Base-by-base conservation (phyloP, 1,140 invertebrate species). In the Augochlora pura region DNA sequence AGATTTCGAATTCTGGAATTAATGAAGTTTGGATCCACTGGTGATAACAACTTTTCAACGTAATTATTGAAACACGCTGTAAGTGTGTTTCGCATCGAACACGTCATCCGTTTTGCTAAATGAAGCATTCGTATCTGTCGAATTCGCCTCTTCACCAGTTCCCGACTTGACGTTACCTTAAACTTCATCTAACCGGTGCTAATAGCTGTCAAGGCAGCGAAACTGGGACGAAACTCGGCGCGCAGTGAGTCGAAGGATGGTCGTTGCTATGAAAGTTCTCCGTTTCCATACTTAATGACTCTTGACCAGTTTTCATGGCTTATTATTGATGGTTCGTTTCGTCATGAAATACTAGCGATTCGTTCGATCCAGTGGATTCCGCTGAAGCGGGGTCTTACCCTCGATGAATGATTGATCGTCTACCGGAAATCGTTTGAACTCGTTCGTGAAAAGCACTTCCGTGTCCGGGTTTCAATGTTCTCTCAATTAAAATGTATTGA, bases 321-420 rank as follows among this genome's bases (percentile, higher is more conserved):
- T 42, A 74, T 80, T 80, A 80, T 66, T 16, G 77, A 74, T 52
- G 69, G 16, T 10, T 66, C 62, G 77, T 78, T 78, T 65, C 69
- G 69, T 18, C 12, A 9, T 6, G 42, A 39, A 21, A 27, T 62
- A 46, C 60, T 10, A 16, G 39, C 16, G 25, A 25, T 46, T 39
- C 27, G 72, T 32, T 60, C 18, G 32, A 66, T 39, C 32, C 38
- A 42, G n/a, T 46, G 8, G 18, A 21, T 63, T 10, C 18, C 16
- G 18, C 5, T 38, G 2, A 46, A 12, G 1, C 21, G 16, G 25
- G n/a, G 3, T 12, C 4, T 65, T 66, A 46, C 38, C 57, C 39
- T 68, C 12, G 5, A 18, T 5, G 16, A n/a, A n/a, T 59, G 32
- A 75, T 68, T 67, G 39, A 75, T 75, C n/a, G 14, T 18, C 5